phyloP scores from a whole-genome alignment of 2,113 vertebrate genomes.

The Lipophrys pholis region DNA sequence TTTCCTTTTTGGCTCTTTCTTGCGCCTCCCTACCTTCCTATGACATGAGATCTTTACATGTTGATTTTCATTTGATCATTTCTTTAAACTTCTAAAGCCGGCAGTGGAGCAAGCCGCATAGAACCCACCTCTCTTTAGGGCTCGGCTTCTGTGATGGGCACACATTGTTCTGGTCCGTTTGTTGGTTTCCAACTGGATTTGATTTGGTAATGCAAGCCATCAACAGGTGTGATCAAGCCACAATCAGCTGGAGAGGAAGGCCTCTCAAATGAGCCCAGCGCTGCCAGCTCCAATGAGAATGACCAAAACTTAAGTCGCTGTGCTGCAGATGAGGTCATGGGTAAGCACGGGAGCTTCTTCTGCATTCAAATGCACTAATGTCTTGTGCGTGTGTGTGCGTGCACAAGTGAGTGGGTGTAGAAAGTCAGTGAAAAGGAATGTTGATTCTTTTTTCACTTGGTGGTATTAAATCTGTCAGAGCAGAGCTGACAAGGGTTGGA shows the following conservation, averaged over 20 bases:
- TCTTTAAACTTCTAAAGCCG: too few relatives aligned
- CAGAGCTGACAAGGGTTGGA: constrained; percentile 35
- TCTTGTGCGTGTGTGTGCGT: constrained; percentile 31
- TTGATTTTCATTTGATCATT: too few relatives aligned
- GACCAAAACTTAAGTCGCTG: constrained; percentile 35
- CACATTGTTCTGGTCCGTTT: constrained; percentile 45
- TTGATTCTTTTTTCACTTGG: constrained; percentile 24
- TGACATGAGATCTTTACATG: too few relatives aligned
- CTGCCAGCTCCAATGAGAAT: constrained; percentile 38
- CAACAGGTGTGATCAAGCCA: constrained; percentile 56
- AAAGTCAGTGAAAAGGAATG: constrained; percentile 74
- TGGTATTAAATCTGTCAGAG: constrained; percentile 61
- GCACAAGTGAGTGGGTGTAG: constrained; percentile 47
- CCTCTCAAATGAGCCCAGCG: constrained; percentile 20
- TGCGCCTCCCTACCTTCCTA: too few relatives aligned
- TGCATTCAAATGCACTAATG: constrained; percentile 50
- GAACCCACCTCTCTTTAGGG: constrained; percentile 16
- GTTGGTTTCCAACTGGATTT: constrained; percentile 54
- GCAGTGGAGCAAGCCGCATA: not conserved
- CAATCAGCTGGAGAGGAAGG: constrained; percentile 48
- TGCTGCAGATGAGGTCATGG: constrained; percentile 66
- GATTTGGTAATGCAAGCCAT: constrained; percentile 59
- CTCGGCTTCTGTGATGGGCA: constrained; percentile 9
- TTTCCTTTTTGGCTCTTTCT: too few relatives aligned
- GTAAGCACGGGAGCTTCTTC: constrained; percentile 58